These are phyloP conservation scores for Lissocephala sabroskyi DNA, from an alignment of 2,888 invertebrate genomes.

Conservation along the genomic window DNA sequence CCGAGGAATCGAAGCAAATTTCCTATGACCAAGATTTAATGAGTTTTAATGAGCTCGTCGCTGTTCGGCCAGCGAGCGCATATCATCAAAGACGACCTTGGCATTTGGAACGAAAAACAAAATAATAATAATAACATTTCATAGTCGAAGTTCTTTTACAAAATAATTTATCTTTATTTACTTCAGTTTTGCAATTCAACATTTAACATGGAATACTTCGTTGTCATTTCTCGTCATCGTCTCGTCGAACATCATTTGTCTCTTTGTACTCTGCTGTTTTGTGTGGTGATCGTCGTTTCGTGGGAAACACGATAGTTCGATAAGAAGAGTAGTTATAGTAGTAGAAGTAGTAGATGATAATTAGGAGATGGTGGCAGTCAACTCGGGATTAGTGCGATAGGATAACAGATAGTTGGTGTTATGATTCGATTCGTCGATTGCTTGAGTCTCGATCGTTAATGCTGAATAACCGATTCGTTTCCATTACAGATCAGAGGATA, in stretches of 20 bases:
- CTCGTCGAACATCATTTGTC: slow-evolving; percentile 56
- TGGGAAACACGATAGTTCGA: neutral
- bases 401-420: slow-evolving; percentile 16
- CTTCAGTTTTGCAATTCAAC: slow-evolving; percentile 51
- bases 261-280: slow-evolving; percentile 65
- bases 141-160: slow-evolving; percentile 48
- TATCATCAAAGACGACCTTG: too few species aligned
- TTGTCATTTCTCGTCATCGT: slow-evolving; percentile 25
- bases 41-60: too few species aligned
- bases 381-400: slow-evolving; percentile 15
- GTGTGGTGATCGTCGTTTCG: slow-evolving; percentile 13
- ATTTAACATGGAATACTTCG: slow-evolving; percentile 55
- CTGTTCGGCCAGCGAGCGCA: too few species aligned
- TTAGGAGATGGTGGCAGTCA: too few species aligned
- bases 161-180: slow-evolving; percentile 62
- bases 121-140: too few species aligned
- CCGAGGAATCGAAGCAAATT: too few species aligned
- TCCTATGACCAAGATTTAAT: too few species aligned
- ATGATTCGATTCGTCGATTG: slow-evolving; percentile 33
- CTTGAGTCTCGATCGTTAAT: slow-evolving; percentile 11
- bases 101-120: too few species aligned
- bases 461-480: too few species aligned
- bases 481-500: too few species aligned
- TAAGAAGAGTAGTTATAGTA: neutral
- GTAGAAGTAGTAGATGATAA: slow-evolving; percentile 3